These are phyloP conservation scores for Pseudonaja textilis DNA, from an alignment of 2,113 vertebrate genomes.

Conservation along the genomic window DNA sequence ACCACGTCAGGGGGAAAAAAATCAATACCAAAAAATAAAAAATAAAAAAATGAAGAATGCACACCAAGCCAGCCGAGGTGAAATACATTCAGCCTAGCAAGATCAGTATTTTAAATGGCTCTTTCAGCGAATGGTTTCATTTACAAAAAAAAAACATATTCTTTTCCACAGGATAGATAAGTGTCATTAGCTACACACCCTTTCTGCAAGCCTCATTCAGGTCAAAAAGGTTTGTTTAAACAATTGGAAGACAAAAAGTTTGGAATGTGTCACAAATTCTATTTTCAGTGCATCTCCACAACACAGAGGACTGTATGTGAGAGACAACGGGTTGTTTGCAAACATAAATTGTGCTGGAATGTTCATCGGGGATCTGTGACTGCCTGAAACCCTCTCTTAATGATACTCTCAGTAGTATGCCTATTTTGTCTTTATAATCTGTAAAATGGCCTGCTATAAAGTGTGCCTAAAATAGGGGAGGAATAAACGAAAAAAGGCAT, in stretches of 20 bases:
- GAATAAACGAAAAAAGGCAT: neutral
- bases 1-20: slow-evolving; percentile 75
- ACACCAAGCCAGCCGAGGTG: neutral
- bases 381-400: neutral
- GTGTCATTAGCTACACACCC: slow-evolving; percentile 39
- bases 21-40: slow-evolving; percentile 87
- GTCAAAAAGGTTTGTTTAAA: neutral
- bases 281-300: neutral
- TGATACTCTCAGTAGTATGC: too few species aligned
- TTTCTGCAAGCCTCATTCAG: neutral
- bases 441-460: neutral
- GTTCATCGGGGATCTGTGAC: neutral
- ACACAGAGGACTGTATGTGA: neutral
- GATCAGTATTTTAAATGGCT: slow-evolving; percentile 42
- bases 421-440: neutral
- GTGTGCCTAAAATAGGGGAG: neutral
- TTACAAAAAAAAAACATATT: slow-evolving; percentile 45
- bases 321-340: neutral
- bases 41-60: slow-evolving; percentile 64
- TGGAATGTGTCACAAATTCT: neutral
- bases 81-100: slow-evolving; percentile 19
- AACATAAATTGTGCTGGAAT: neutral
- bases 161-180: slow-evolving; percentile 37
- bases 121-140: slow-evolving; percentile 47
- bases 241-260: neutral